Evolutionary conservation across 2,888 invertebrate species (phyloP).

Genomic region (Oxytorus armatus): DNA sequence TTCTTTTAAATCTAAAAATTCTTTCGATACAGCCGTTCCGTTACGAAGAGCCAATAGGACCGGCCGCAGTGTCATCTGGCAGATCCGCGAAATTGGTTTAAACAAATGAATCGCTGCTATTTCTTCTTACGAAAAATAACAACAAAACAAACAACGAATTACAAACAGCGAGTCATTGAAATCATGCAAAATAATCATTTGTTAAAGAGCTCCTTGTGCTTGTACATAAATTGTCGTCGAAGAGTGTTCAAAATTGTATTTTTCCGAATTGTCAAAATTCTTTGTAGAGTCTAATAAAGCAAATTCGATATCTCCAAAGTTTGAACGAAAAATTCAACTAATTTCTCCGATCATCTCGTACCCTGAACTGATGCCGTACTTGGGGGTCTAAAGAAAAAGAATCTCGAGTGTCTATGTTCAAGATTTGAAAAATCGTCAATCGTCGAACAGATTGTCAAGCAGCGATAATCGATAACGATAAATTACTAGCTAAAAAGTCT

Average conservation of each 20-base stretch:
- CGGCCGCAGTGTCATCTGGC: slow-evolving; percentile 45
- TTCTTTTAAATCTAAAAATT: background rate
- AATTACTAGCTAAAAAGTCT: too few relatives aligned
- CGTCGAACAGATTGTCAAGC: too few relatives aligned
- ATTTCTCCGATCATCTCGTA: too few relatives aligned
- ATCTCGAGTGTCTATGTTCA: too few relatives aligned
- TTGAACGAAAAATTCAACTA: too few relatives aligned
- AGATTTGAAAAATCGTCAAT: too few relatives aligned
- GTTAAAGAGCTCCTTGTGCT: slow-evolving; percentile 15
- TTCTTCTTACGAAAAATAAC: background rate
- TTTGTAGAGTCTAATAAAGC: too few relatives aligned
- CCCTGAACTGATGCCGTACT: too few relatives aligned
- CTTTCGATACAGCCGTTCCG: slow-evolving; percentile 56
- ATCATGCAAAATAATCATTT: slow-evolving; percentile 16
- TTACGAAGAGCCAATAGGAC: slow-evolving; percentile 60
- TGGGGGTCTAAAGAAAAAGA: too few relatives aligned
- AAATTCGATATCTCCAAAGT: background rate
- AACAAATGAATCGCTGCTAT: slow-evolving; percentile 14
- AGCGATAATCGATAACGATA: too few relatives aligned
- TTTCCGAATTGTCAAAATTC: background rate
- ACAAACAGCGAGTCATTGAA: background rate
- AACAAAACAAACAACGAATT: background rate
- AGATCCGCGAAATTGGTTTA: slow-evolving; percentile 63
- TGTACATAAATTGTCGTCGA: slow-evolving; percentile 49
- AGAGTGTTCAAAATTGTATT: background rate